Percentiles rank a stretch among this genome's conserved stretches.
Conservation (phyloP, 2,113 vertebrate genomes). For the Gambusia holbrooki region DNA sequence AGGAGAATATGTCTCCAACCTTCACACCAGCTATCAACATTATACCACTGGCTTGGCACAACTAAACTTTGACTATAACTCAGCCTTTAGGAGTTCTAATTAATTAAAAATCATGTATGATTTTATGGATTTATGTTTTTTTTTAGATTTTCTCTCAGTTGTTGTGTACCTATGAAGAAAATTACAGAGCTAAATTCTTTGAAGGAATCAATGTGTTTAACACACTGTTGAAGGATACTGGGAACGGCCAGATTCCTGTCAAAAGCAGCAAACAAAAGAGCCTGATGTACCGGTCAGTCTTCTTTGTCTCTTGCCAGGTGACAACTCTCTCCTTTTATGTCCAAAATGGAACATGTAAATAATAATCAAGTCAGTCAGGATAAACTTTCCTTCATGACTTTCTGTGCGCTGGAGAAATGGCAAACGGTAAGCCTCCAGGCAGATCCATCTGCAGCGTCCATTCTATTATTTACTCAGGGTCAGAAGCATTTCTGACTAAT, state of each 20-base stretch:
- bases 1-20: no score
- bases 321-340: background rate
- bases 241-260: background rate
- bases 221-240: background rate
- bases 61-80: no score
- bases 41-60: no score
- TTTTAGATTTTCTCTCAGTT: no score
- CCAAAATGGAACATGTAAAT: background rate
- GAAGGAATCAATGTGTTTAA: no score
- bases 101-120: no score
- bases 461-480: background rate
- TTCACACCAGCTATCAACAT: no score
- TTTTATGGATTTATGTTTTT: no score
- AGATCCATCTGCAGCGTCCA: background rate
- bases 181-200: no score
- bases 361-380: background rate
- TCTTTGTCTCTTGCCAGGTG: background rate
- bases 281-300: background rate
- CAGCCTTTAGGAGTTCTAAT: no score
- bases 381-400: background rate
- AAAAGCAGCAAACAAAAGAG: background rate
- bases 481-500: constrained; percentile 29
- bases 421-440: background rate
- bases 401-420: background rate
- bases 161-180: no score